Evolutionary conservation across 2,113 vertebrate species (phyloP), one percentile per base, ranked within the genome.

Genomic region (Ariopsis seemanni): DNA sequence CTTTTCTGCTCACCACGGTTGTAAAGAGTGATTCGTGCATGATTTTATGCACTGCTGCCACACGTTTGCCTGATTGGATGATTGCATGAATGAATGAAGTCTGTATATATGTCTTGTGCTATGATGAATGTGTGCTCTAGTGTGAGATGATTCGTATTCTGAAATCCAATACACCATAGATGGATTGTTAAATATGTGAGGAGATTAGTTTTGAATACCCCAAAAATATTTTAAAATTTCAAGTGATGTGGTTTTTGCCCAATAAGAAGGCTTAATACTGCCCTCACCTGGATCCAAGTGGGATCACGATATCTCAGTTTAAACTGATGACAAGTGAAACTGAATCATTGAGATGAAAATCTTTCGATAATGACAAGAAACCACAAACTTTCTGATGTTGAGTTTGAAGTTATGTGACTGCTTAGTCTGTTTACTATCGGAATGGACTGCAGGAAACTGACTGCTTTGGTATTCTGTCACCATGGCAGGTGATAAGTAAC

Each of bases 401-500:
- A 30, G 30, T 30, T 30, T 30, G 9, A 25, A 82, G 25, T 62
- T 6, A 14, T 81, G 57, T 62, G 30, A 30, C 14, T 25, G 11
- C 42, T 60, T 62, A 67, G 62, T 50, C n/a, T 67, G 48, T 69
- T 71, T 81, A 48, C 30, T 81, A 22, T 52, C 52, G 17, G 1
- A 77, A 22, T 83, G 22, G 7, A 52, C 27, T 3, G 12, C 20
- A 7, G 18, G 22, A 18, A 50, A 82, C 48, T 69, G 27, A 74
- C 62, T 86, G 62, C 30, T 84, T 71, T 80, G 62, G 5, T 74
- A 14, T 74, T 79, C 5, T 93, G 71, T 69, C 10, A 15, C 69
- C 57, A 79, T 88, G 72, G 82, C 94, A 99, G 98, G 98, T 99
- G 91, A 99, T 99, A 95, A 99, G 98, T 93, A 98, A 98, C 92